Conservation (phyloP, 1,140 invertebrate genomes). For the Leptoteleia sp. region DNA sequence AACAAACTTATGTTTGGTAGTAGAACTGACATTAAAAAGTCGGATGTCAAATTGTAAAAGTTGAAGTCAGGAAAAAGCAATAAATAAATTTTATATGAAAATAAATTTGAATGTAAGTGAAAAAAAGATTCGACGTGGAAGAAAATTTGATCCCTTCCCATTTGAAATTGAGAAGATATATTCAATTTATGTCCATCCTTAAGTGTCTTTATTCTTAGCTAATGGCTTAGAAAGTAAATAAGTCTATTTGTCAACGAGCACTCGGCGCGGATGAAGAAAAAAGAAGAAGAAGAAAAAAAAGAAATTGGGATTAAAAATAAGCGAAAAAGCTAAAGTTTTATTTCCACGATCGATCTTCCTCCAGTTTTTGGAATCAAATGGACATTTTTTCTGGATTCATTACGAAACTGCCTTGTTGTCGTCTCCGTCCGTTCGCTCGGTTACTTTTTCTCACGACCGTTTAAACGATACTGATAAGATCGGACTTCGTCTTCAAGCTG, state of each 20-base stretch:
- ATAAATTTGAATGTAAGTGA: too few relatives aligned
- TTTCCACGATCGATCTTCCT: slow-evolving; percentile 45
- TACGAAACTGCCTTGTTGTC: slow-evolving; percentile 16
- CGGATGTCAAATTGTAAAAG: too few relatives aligned
- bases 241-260: slow-evolving; percentile 15
- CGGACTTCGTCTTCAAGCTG: slow-evolving; percentile 52
- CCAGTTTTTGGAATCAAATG: slow-evolving; percentile 27
- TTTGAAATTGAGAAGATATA: background rate
- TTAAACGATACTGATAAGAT: slow-evolving; percentile 66
- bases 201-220: slow-evolving; percentile 30
- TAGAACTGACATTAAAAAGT: too few relatives aligned
- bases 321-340: slow-evolving; percentile 8
- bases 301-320: slow-evolving; percentile 21
- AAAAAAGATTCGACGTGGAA: too few relatives aligned
- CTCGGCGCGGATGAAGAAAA: background rate
- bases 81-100: too few relatives aligned
- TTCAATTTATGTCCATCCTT: background rate
- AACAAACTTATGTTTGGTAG: too few relatives aligned
- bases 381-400: slow-evolving; percentile 38
- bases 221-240: slow-evolving; percentile 32
- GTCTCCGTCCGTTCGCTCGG: background rate
- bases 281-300: too few relatives aligned
- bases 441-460: slow-evolving; percentile 59
- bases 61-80: too few relatives aligned
- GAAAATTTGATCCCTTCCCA: too few relatives aligned